phyloP scores from a whole-genome alignment of 2,797 vertebrate genomes.

The Pithecia hirsuta region DNA sequence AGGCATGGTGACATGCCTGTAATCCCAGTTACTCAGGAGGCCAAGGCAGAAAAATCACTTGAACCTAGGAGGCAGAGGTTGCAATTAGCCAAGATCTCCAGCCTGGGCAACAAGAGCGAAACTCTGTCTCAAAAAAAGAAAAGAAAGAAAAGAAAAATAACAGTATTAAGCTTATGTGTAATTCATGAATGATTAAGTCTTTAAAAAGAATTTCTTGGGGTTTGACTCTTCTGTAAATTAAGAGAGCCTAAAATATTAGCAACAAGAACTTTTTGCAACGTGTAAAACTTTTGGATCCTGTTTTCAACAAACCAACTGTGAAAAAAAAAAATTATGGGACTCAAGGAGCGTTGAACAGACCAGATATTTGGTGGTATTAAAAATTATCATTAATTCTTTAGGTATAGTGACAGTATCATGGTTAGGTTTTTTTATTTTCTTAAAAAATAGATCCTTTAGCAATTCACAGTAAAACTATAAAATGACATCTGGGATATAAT shows the following conservation, averaged over 20 bases:
- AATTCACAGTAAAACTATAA: neutral
- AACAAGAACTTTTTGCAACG: neutral
- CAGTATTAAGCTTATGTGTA: neutral
- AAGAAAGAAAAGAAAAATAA: neutral
- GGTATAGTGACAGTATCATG: neutral
- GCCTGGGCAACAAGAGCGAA: too few relatives aligned
- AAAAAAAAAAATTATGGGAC: neutral
- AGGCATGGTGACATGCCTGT: too few relatives aligned
- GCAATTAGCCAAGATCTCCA: too few relatives aligned
- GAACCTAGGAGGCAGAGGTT: too few relatives aligned
- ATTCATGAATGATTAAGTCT: neutral
- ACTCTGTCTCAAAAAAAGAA: too few relatives aligned
- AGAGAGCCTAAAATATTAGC: neutral
- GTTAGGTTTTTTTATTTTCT: neutral
- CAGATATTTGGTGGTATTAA: neutral
- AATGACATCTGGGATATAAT: neutral
- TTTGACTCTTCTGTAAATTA: constrained; percentile 38
- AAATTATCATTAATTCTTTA: neutral
- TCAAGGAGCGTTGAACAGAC: neutral
- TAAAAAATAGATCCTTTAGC: neutral
- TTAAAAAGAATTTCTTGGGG: neutral
- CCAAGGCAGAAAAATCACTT: too few relatives aligned
- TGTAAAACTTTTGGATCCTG: neutral
- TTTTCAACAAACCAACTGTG: neutral
- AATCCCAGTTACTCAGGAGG: too few relatives aligned